Percentiles rank a stretch among this genome's conserved stretches.
Evolutionary conservation across 2,113 vertebrate species (phyloP).

Genomic region (Chrysochloris asiatica): DNA sequence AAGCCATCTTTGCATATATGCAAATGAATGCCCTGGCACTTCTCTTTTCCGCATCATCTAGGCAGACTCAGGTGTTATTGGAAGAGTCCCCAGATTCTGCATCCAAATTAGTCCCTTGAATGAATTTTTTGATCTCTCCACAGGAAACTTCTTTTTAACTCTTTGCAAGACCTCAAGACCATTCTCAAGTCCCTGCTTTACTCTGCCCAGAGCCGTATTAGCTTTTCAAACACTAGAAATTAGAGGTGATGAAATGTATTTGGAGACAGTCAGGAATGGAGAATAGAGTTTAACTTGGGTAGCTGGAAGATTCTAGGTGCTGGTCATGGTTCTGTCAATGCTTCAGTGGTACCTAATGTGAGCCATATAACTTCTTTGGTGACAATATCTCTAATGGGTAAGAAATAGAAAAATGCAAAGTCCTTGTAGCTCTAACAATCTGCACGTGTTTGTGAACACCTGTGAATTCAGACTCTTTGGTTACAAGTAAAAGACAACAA

Average conservation of each 20-base stretch:
- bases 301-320: background rate
- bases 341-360: background rate
- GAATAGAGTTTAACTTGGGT: background rate
- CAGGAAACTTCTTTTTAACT: constrained; percentile 61
- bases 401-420: background rate
- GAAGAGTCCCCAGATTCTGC: constrained; percentile 61
- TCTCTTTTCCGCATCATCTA: constrained; percentile 35
- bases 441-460: constrained; percentile 9
- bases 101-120: constrained; percentile 50
- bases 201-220: background rate
- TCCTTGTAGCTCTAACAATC: background rate
- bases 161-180: background rate
- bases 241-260: background rate
- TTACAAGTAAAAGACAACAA: background rate
- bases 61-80: constrained; percentile 67
- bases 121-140: constrained; percentile 29
- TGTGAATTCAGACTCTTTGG: background rate
- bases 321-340: background rate
- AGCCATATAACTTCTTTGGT: background rate
- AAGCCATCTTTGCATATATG: constrained; percentile 72
- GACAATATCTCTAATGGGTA: rapidly evolving
- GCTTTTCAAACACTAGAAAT: background rate
- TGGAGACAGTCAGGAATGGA: background rate
- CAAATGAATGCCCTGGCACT: constrained; percentile 51
- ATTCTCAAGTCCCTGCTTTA: background rate